Evolutionary conservation across 2,888 invertebrate genomes (phyloP).

Genomic region (Odontothrips loti): DNA sequence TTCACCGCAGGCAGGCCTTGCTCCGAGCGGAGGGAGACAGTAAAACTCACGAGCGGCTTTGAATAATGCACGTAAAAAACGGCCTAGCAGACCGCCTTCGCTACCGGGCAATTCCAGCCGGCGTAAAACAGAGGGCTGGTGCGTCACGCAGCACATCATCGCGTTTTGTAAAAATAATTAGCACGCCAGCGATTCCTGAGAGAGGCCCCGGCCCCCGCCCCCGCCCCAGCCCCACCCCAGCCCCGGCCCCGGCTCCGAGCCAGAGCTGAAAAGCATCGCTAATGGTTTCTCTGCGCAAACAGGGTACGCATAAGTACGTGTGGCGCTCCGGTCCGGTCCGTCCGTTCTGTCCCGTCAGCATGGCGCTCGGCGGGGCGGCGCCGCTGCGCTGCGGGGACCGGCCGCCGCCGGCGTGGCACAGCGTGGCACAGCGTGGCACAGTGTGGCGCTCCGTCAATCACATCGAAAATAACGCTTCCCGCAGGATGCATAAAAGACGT

Average conservation of each 20-base stretch:
- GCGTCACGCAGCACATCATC: not conserved
- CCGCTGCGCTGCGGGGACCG: not conserved
- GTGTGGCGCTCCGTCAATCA: slow-evolving; percentile 4
- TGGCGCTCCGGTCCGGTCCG: not conserved
- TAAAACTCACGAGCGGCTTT: too few species aligned
- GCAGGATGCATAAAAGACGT: slow-evolving; percentile 5
- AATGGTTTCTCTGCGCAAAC: slow-evolving; percentile 2
- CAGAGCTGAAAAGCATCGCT: not conserved
- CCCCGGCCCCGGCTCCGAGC: too few species aligned
- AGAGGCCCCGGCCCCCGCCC: too few species aligned
- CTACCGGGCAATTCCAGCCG: too few species aligned
- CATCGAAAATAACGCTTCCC: slow-evolving; percentile 8
- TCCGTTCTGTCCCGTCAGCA: not conserved
- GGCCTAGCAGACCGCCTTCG: too few species aligned
- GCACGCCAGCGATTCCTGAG: not conserved
- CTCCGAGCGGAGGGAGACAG: too few species aligned
- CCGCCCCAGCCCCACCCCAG: too few species aligned
- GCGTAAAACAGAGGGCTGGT: too few species aligned
- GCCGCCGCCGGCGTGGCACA: not conserved
- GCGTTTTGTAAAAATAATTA: slow-evolving; percentile 28
- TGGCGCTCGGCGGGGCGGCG: not conserved
- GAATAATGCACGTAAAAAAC: too few species aligned
- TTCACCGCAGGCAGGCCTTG: too few species aligned
- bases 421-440: not conserved
- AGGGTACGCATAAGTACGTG: not conserved